Evolutionary conservation across 2,888 invertebrate genomes (phyloP), one percentile per base, ranked within the genome.

Genomic region (Notocelia uddmanniana): DNA sequence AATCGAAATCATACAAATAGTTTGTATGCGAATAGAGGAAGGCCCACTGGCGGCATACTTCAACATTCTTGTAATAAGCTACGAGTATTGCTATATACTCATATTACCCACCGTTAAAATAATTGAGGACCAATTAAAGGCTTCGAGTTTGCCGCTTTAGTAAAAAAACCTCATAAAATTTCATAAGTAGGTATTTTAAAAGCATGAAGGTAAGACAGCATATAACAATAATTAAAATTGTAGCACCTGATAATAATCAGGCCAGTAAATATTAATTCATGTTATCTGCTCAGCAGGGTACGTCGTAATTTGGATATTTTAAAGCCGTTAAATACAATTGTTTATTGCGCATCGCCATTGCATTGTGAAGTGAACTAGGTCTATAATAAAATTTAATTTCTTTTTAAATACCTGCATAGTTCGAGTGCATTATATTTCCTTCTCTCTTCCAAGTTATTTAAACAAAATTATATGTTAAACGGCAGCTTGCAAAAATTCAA

Each of bases 301-400:
- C 6, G 48, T 48, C 60, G 48, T 60, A n/a, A 62, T 62, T 48
- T 62, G 18, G 13, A 48, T 15, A 41, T n/a, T 37, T 37, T 21
- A 10, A 60, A 45, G 23, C 15, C 23, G 60, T 45, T 23, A 41
- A 52, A 45, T 60, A n/a, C 23, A 45, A 26, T 60, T 60, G 45
- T 45, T 18, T 26, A 45, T 26, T 45, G 60, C n/a, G 13, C n/a
- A 45, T 10, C 8, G 41, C 23, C 41, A 60, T 26, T 26, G 26
- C 5, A 26, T 26, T 26, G 5, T 26, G 41, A 60, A 45, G 60
- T 15, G 0, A 21, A 41, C 37, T 21, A 21, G 37, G 41, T 15
- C 8, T 3, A 41, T 15, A 41, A 21, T 37, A 9, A 15, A 19
- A 15, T 41, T 0, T 37, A 10, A 37, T 10, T 9, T 2, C 1